phyloP scores from a whole-genome alignment of 2,797 vertebrate genomes.

The Periophthalmus magnuspinnatus region DNA sequence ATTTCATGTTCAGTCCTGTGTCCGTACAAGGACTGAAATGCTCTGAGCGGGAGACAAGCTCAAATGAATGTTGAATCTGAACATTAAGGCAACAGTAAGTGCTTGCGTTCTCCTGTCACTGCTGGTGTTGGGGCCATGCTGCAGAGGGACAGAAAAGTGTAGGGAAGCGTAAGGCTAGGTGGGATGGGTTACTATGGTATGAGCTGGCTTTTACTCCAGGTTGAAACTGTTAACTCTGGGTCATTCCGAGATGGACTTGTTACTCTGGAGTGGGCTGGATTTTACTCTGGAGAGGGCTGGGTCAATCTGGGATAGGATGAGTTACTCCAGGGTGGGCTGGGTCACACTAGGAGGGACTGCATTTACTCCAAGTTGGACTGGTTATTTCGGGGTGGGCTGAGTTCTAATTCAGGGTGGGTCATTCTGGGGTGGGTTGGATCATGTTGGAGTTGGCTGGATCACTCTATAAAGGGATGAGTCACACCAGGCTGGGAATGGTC shows the following conservation, averaged over 20 bases:
- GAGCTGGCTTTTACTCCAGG: neutral
- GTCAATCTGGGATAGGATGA: no score
- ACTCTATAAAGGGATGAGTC: no score
- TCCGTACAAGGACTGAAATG: slow-evolving; percentile 41
- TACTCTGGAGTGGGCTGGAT: no score
- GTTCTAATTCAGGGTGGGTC: no score
- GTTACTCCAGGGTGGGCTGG: neutral
- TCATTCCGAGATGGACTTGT: no score
- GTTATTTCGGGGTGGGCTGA: no score
- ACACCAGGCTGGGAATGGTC: no score
- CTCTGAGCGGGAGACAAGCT: slow-evolving; percentile 44
- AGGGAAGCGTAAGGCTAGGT: neutral
- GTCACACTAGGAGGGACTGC: no score
- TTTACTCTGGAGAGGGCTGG: neutral
- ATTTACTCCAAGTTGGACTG: no score
- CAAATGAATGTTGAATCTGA: slow-evolving; percentile 14
- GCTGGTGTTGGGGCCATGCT: slow-evolving; percentile 61
- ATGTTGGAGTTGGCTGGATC: no score
- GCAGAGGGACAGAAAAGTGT: slow-evolving; percentile 6
- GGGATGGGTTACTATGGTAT: neutral
- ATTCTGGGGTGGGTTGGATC: no score
- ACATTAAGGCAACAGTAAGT: slow-evolving; percentile 64
- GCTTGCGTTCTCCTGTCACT: slow-evolving; percentile 38
- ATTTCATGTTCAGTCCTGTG: slow-evolving; percentile 8
- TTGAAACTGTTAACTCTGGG: neutral